Evolutionary conservation across 2,113 vertebrate genomes (phyloP), one percentile per base, ranked within the genome.

Genomic region (Myrmophylax atrothorax): DNA sequence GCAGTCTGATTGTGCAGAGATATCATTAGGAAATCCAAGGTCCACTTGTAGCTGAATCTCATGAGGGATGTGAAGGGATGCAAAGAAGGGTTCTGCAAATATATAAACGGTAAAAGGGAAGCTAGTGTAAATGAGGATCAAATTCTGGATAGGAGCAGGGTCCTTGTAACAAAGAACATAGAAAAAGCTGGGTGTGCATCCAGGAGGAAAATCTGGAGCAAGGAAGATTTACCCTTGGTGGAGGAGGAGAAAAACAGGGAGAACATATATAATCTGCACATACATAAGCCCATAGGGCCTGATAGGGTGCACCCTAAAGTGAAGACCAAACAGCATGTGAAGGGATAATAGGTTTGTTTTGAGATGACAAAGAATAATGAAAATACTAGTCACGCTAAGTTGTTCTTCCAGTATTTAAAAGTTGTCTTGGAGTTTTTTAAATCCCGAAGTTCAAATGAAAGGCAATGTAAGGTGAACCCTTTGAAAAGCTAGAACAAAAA

Each of bases 201-300:
- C n/a, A 78, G 49, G 10, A 58, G 12, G 10, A 74, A 79, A 66
- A 12, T 35, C 55, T 64, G 29, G 8, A 58, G 25, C 12, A 59
- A 37, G 28, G 55, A 83, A 38, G 9, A 26, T 68, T 58, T 47
- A 58, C 37, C 12, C 14, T 47, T 17, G 38, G 12, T 26, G 50
- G 10, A 90, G 50, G 24, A 73, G 7, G 31, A 87, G 6, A 16
- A 80, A 46, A 81, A 19, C 28, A 60, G 13, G 25, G 16, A 66
- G 18, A 44, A 9, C 10, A 42, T 44, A 37, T 82, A 62, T 18
- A 35, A 37, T 49, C 19, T 66, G 31, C 3, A 4, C 11, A 17
- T 29, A 55, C 2, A 0, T 28, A 53, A 78, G 4, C 44, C 9
- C 31, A 29, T 13, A 53, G 14, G 23, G 4, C 28, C 19, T 73